Evolutionary conservation across 2,797 vertebrate species (phyloP).

Genomic region (Lutra lutra): DNA sequence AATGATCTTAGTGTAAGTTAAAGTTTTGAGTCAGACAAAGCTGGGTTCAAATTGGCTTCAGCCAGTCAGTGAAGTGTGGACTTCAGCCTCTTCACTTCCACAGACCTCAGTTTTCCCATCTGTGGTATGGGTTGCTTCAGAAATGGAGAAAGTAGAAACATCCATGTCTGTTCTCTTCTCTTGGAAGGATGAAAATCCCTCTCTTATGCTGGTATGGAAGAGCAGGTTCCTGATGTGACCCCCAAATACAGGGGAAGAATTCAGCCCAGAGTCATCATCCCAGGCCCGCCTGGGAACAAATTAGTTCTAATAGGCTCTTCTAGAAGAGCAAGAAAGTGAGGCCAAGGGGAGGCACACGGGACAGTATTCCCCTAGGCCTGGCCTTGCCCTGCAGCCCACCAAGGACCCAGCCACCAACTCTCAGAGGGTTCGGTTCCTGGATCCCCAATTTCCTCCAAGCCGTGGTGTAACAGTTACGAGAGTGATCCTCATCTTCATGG

Average conservation of each 20-base stretch:
- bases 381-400: accelerated
- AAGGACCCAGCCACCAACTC: neutral
- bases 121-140: neutral
- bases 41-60: neutral
- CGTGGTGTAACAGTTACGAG: neutral
- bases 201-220: neutral
- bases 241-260: neutral
- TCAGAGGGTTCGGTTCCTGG: accelerated
- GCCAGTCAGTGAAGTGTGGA: neutral
- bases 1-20: neutral
- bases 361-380: neutral
- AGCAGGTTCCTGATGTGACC: neutral
- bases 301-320: neutral
- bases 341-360: neutral
- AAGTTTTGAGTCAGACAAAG: neutral
- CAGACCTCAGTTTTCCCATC: neutral
- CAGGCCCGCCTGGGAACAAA: neutral
- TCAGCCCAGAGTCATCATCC: neutral
- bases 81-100: neutral
- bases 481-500: neutral
- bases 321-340: neutral
- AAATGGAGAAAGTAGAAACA: neutral
- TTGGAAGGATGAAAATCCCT: neutral
- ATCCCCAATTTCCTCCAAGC: neutral
- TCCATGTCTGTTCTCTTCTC: neutral